phyloP scores from a whole-genome alignment of 2,113 vertebrate species.

The Prolemur simus region DNA sequence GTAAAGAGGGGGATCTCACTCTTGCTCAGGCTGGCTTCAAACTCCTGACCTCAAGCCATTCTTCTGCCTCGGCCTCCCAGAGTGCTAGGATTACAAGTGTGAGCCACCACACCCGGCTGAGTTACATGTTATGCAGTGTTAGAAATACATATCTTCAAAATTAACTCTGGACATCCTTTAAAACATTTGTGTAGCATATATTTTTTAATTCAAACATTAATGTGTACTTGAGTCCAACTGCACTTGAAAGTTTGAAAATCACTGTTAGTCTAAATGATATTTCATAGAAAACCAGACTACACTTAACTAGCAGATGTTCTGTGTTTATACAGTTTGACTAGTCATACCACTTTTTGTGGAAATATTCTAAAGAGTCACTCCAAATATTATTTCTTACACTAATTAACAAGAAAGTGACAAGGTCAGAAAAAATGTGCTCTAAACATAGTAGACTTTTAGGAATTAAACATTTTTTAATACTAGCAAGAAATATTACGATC shows the following conservation, averaged over 20 bases:
- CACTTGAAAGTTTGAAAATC: neutral
- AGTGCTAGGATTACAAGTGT: no score
- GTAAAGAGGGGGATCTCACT: no score
- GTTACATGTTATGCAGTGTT: neutral
- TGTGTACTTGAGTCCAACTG: neutral
- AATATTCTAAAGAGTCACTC: neutral
- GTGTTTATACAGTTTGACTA: neutral
- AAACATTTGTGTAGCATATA: neutral
- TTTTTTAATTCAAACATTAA: constrained; percentile 16
- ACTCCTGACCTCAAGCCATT: no score
- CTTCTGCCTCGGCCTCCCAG: no score
- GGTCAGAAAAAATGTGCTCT: neutral
- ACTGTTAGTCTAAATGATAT: neutral
- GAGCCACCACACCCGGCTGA: no score
- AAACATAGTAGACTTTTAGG: neutral
- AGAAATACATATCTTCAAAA: neutral
- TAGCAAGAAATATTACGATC: neutral
- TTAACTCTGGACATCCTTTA: neutral
- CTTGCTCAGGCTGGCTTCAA: no score
- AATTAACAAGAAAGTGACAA: constrained; percentile 10
- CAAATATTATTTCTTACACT: neutral
- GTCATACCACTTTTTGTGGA: neutral
- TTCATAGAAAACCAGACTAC: neutral
- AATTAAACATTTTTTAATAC: neutral
- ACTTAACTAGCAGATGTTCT: neutral